These are phyloP conservation scores for Paramormyrops hopkinsi DNA, from an alignment of 2,797 vertebrate species.

Conservation along the genomic window DNA sequence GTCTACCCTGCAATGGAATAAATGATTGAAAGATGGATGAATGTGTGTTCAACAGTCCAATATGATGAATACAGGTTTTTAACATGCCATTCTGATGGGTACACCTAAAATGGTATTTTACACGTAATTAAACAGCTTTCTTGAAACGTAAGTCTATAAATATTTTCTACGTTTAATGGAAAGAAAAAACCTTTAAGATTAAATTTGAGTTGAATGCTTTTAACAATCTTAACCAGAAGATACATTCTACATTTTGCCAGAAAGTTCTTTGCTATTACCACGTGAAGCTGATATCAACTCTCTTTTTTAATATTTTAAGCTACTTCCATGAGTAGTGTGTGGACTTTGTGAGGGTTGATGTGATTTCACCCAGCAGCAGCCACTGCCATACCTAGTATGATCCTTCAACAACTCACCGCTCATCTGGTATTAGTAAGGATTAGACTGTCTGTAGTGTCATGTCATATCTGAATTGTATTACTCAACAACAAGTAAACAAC, in stretches of 20 bases:
- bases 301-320: not conserved
- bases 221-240: not conserved
- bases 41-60: not conserved
- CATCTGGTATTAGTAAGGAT: not conserved
- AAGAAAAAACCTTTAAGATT: not conserved
- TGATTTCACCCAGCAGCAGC: not conserved
- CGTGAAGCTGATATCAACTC: not conserved
- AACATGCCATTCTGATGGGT: not conserved
- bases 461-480: not conserved
- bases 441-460: not conserved
- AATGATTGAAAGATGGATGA: not conserved
- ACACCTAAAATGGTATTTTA: not conserved
- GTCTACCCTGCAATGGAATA: not conserved
- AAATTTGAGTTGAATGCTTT: not conserved
- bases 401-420: not conserved
- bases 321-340: not conserved
- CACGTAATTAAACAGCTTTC: not conserved
- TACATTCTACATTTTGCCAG: not conserved
- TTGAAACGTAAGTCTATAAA: not conserved
- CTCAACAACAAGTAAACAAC: conserved; percentile 16
- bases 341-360: not conserved
- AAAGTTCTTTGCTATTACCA: not conserved
- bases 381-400: not conserved
- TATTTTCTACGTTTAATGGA: not conserved
- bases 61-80: not conserved